Base-by-base conservation (phyloP, 1,140 invertebrate species). In the Cotesia chilonis region DNA sequence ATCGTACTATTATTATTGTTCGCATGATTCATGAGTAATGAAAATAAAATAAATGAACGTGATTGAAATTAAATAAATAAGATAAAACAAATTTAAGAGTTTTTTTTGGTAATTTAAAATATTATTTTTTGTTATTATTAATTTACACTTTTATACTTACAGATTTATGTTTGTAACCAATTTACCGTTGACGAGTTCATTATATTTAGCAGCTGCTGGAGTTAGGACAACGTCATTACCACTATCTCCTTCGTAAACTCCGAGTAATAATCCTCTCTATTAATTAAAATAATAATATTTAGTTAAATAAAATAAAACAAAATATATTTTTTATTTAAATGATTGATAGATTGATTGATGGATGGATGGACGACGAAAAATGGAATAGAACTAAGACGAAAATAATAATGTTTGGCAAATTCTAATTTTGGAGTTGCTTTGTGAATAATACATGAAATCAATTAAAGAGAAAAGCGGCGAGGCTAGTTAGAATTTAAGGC, bases 181-280 rank as follows among this genome's bases (percentile, higher is more conserved):
- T 78, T 88, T 88, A 74, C 88, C 89, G 66, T 84, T 78, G 55
- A 83, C 81, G 37, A 77, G 77, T 68, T 88, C 79, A 80, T 90
- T 87, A 76, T 88, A 89, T 68, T 84, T 83, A 75, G 84, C 78
- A 68, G 89, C 88, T 69, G 88, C 78, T 54, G 85, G 80, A 52
- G 90, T 90, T 41, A 92, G 78, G 35, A 80, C 81, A 52, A 88
- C 41, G 41, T 76, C 82, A 68, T 85, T 80, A 64, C 87, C 80
- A 74, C 86, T 84, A 68, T 88, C 83, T 71, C 85, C 78, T 60
- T 83, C 82, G 75, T 90, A 90, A 37, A 89, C 84, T 71, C 90
- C 90, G 55, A 91, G 81, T 38, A 91, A 88, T 38, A 90, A 75
- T 57, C 89, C 89, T 79, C 85, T 89, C 87, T 88, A 79, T 63